Base-by-base conservation (phyloP, 2,888 invertebrate species). In the Macrophya alboannulata region DNA sequence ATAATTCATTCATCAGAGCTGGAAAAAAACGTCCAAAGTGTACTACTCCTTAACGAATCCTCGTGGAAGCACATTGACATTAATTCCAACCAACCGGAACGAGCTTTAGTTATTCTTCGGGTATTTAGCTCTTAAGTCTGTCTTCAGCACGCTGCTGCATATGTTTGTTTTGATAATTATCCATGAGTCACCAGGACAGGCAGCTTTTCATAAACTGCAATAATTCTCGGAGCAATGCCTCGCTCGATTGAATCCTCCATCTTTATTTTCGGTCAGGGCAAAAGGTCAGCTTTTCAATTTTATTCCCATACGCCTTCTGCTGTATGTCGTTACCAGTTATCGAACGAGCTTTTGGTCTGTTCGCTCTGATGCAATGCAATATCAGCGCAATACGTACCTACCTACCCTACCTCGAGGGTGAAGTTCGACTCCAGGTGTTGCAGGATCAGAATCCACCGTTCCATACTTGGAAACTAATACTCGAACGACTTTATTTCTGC, bases 141-240 rank as follows among this genome's bases (percentile, higher is more conserved):
- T 31, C 83, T 86, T 85, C 88, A 86, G 86, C 87, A 86, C 88
- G 88, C 88, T 88, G 86, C 89, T 88, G 31, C 31, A 31, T 88
- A 90, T 90, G 91, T 91, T 91, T 91, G 91, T 91, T 91, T 91
- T 91, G 90, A 91, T 91, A 91, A 91, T 91, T 91, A 48, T 48
- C 48, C 48, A 12, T 48, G 48, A 48, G 48, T 4, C 48, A 48
- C 1, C 48, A 3, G 48, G 48, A 90, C 88, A 89, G 31, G 31
- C 1, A 3, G 31, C 1, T 3, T 31, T 31, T 31, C 3, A 31
- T 31, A 31, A 31, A 31, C 3, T 31, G 31, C 31, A 31, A 31
- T 31, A 31, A 31, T 31, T 31, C 90, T 90, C 89, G 91, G 91
- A 91, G 91, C 91, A 91, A 91, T 91, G 89, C 90, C 90, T 88